Evolutionary conservation across 2,797 vertebrate species (phyloP).

Genomic region (Channallabes apus): DNA sequence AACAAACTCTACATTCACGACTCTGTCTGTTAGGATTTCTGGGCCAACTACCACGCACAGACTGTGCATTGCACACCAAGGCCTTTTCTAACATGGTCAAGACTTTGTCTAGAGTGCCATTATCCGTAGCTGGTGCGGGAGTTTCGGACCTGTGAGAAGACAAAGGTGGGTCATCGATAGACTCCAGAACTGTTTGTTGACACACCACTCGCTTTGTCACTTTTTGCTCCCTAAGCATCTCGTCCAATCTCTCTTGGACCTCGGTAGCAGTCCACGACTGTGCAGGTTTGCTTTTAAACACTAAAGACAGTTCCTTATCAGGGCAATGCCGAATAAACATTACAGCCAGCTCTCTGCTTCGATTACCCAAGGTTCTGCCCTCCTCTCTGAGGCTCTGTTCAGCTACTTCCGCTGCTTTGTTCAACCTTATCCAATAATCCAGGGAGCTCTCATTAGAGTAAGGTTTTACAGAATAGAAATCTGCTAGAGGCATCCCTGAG

Average conservation of each 20-base stretch:
- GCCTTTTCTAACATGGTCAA: conserved; percentile 22
- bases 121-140: neutral
- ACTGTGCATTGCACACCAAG: conserved; percentile 3
- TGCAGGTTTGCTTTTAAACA: conserved; percentile 18
- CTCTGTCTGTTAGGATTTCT: neutral
- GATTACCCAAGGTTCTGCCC: no score
- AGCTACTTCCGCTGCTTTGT: no score
- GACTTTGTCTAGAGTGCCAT: neutral
- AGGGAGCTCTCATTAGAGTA: no score
- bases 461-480: neutral
- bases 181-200: neutral
- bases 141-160: neutral
- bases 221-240: conserved; percentile 24
- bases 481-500: neutral
- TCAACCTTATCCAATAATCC: no score
- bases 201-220: neutral
- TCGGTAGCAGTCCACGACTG: conserved; percentile 19
- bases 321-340: no score
- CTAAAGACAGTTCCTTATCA: no score
- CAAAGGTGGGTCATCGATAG: neutral
- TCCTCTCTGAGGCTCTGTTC: no score
- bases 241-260: conserved; percentile 22
- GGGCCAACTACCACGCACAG: neutral
- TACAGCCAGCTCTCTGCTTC: no score
- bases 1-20: no score